Base-by-base conservation (phyloP, 2,888 invertebrate genomes). In the Dryococelus australis region DNA sequence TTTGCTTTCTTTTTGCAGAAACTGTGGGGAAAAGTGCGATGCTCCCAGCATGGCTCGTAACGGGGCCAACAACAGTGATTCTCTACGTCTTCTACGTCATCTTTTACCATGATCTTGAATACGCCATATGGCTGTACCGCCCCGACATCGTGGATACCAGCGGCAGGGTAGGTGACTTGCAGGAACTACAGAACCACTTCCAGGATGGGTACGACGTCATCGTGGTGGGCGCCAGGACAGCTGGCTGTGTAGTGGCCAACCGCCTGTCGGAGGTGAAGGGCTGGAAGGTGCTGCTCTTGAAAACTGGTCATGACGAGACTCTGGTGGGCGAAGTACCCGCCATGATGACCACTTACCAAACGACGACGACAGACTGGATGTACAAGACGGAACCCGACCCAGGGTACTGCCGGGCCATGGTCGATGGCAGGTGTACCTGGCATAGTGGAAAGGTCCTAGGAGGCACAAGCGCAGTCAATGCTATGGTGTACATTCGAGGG, bases 401-500 rank as follows among this genome's bases (percentile, higher is more conserved):
- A 20, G 87, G 85, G 0, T 53, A 43, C 20, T 87, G 35, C 35
- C 78, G 86, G 80, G 92, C 93, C 2, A 90, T 91, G 87, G 90
- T 89, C 27, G 90, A 91, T 16, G 90, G 91, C n/a, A 87, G 90
- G 13, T 94, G 94, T 90, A 91, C 91, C 86, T 95, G 94, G 94
- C 93, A 94, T 0, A 92, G 94, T 35, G 95, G 95, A 0, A 95
- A 95, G 90, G 94, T 94, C 20, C 91, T 95, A 27, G 96, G 96
- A 0, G 96, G 96, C 0, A 93, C 94, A 1, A 95, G 95, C 24
- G 92, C 93, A 0, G 93, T 95, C 4, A 96, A 96, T 91, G 94
- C 93, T 20, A 95, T 96, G 95, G 87, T 95, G 0, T 95, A 96
- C 90, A 91, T 95, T 0, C 92, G 95, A 8, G 96, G 96, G 0